Conservation (phyloP, 2,113 vertebrate genomes). For the Heterotis niloticus region DNA sequence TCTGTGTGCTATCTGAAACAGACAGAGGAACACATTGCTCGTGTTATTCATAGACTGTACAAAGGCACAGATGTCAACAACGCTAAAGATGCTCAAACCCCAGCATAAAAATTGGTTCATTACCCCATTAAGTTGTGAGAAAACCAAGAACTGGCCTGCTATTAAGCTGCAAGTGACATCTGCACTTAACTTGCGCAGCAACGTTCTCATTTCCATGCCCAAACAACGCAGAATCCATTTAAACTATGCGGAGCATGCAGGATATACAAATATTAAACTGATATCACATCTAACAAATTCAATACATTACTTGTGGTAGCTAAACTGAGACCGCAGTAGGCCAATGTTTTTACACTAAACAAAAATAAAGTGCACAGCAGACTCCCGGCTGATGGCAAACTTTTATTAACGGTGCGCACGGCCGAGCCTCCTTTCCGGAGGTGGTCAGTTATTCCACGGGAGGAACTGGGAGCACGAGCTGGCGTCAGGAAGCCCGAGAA, state of each 20-base stretch:
- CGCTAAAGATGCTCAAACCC: neutral
- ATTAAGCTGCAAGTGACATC: too few species aligned
- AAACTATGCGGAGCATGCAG: too few species aligned
- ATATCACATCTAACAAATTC: neutral
- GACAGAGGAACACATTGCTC: too few species aligned
- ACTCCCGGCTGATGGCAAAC: neutral
- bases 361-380: neutral
- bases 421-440: neutral
- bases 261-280: neutral
- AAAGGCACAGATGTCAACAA: too few species aligned
- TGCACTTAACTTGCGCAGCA: too few species aligned
- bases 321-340: neutral
- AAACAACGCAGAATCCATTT: too few species aligned
- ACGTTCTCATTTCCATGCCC: too few species aligned
- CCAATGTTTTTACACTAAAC: neutral
- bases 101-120: neutral
- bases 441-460: conserved; percentile 17
- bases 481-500: neutral
- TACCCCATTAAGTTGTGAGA: too few species aligned
- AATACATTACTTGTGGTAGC: neutral
- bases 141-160: too few species aligned
- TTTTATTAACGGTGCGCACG: neutral
- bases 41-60: too few species aligned
- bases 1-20: neutral
- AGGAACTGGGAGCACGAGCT: conserved; percentile 10